Evolutionary conservation across 2,888 invertebrate genomes (phyloP), one percentile per base, ranked within the genome.

Genomic region (Stratiomys singularior): DNA sequence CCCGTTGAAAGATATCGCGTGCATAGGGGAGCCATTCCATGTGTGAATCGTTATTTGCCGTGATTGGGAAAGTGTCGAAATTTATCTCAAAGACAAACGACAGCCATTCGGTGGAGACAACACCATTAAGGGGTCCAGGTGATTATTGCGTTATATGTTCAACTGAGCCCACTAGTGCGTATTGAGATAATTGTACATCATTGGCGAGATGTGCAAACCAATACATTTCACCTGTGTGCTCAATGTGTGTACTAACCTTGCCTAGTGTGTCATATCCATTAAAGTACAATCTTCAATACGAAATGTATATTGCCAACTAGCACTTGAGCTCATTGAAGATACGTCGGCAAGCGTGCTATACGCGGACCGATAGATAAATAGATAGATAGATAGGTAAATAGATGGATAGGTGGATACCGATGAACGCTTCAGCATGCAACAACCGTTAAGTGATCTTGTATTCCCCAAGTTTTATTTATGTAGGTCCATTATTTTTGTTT

Each of bases 381-480:
- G 52, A 9, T 37, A 37, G 3, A n/a, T n/a, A n/a, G 37, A 5
- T 37, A 37, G 37, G 37, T 37, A 9, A 9, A 52, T 52, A 18
- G 52, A 52, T 52, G 52, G 52, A 52, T 52, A 52, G 37, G 52
- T 60, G 18, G 60, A 67, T 67, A 69, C 69, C 21, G 69, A 47
- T 69, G 58, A 37, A 74, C 74, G 74, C 60, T 74, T 74, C 58
- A 74, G 60, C 60, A 74, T 58, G 74, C 74, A 74, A 74, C 74
- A 28, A 74, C 74, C 74, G 74, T 74, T 74, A 74, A 58, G 74
- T 58, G 58, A 74, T 74, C 74, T 74, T 58, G 60, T 74, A 58
- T 74, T 69, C 69, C 15, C 69, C 30, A 23, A 47, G 30, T 15
- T 47, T 69, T 69, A 46, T 69, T 46, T 69, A 60, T 69, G 46